Base-by-base conservation (phyloP, 2,888 invertebrate genomes). In the Alviniconcha strummeri region DNA sequence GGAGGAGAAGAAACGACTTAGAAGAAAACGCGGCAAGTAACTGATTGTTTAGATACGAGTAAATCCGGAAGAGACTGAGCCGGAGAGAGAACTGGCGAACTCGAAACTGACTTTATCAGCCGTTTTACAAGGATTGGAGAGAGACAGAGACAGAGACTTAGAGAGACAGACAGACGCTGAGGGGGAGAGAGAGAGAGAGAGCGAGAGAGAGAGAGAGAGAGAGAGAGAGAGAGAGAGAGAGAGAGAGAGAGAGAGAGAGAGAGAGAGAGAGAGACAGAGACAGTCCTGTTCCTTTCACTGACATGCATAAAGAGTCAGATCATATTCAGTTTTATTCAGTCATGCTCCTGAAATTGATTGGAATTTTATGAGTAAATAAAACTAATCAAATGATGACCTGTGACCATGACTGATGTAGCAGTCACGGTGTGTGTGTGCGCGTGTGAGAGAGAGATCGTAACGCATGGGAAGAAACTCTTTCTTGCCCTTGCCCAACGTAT, bases 101-200 rank as follows among this genome's bases (percentile, higher is more conserved):
- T 67, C 0, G 36, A 36, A 36, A 36, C 36, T 36, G 5, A 17
- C 6, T 17, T 13, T 69, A 64, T 64, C 9, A 64, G 15, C 15
- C 9, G 64, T 64, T 9, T 64, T 19, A 36, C 54, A 13, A 64
- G 64, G 15, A 5, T 9, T 7, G 52, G n/a, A 74, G 60, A 57
- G n/a, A 13, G 77, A 36, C 8, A 77, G 60, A 52, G 75, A 15
- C 11, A 60, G 77, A 60, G 19, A 77, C 15, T 56, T 1, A 74
- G 72, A 74, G 13, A 74, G 60, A 79, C 8, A 79, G 78, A 79
- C 5, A 79, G 78, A 79, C 60, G 60, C 36, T 60, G 64, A 64
- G 64, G 4, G 64, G 4, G 64, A 64, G 3, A 64, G 15, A 64
- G 1, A 36, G 36, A 36, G 1, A 64, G 64, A 9, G 1, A 64